Base-by-base conservation (phyloP, 2,113 vertebrate genomes). In the Tetrax tetrax region DNA sequence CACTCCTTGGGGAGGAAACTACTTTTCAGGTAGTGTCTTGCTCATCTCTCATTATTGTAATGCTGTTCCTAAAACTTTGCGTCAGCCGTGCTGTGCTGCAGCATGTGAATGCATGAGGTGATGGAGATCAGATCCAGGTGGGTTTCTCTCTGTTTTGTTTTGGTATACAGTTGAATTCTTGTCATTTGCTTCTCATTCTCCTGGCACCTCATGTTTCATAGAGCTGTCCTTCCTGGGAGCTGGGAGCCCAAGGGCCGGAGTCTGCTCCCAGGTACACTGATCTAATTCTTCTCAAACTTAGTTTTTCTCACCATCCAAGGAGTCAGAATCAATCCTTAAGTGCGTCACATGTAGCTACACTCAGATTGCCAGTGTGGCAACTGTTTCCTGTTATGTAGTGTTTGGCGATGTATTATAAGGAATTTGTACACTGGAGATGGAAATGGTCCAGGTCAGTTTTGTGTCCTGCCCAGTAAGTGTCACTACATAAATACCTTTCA, bases 51-150 rank as follows among this genome's bases (percentile, higher is more conserved):
- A 25, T 89, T 89, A 93, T 94, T 86, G 70, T 92, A 93, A 79
- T 28, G 77, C 74, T 76, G 41, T 50, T 93, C 85, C 90, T 79
- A n/a, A 87, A 93, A 72, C 89, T 76, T 92, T 2, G 14, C 7
- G 3, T 95, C 87, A 93, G 87, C 72, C 5, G 6, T 35, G 69
- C 43, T n/a, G 86, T 84, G 90, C 91, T 94, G 83, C 89, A 84
- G 92, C 77, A 61, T 95, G 74, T 89, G 94, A 96, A 94, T 94
- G 74, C 33, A 37, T 33, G 74, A 91, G 90, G 95, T 96, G 95
- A 70, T 87, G 89, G 89, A 78, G 96, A 95, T 84, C 96, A 96
- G 74, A 93, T 96, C 96, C 94, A 82, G 80, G 54, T 94, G 87
- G 95, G 90, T 84, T 93, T 95, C 93, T 80, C 41, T 92, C 79